phyloP scores from a whole-genome alignment of 2,888 invertebrate species.

The Tinea trinotella region DNA sequence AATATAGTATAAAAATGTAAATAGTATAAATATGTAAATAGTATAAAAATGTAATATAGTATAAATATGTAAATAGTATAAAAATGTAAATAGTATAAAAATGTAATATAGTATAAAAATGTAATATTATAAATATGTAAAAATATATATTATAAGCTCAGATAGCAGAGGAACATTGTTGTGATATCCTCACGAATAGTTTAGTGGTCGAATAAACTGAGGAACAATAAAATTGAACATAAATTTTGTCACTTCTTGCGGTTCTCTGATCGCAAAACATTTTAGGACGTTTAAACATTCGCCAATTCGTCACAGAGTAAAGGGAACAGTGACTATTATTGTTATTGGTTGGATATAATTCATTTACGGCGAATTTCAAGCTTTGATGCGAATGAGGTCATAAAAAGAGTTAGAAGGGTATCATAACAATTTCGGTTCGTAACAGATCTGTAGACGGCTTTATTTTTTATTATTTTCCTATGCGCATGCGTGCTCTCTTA shows the following conservation, averaged over 20 bases:
- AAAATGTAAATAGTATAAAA: too few relatives aligned
- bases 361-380: constrained; percentile 17
- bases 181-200: too few relatives aligned
- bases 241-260: constrained; percentile 20
- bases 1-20: too few relatives aligned
- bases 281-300: constrained; percentile 13
- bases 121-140: not conserved
- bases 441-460: not conserved
- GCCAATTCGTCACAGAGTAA: constrained; percentile 11
- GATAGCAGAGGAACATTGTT: not conserved
- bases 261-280: constrained; percentile 16
- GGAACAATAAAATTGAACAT: constrained; percentile 17
- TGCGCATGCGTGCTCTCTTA: not conserved
- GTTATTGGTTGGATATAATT: constrained; percentile 18
- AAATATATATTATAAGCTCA: too few relatives aligned
- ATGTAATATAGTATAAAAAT: not conserved
- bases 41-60: too few relatives aligned
- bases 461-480: not conserved
- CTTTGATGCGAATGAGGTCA: constrained; percentile 13
- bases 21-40: too few relatives aligned
- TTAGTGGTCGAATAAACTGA: constrained; percentile 11
- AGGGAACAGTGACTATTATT: constrained; percentile 6
- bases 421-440: not conserved
- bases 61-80: too few relatives aligned
- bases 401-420: constrained; percentile 6